Percentiles rank a stretch among this genome's conserved stretches.
Conservation (phyloP, 92 coral and sea anemone species). For the Zoanthus sansibaricus region DNA sequence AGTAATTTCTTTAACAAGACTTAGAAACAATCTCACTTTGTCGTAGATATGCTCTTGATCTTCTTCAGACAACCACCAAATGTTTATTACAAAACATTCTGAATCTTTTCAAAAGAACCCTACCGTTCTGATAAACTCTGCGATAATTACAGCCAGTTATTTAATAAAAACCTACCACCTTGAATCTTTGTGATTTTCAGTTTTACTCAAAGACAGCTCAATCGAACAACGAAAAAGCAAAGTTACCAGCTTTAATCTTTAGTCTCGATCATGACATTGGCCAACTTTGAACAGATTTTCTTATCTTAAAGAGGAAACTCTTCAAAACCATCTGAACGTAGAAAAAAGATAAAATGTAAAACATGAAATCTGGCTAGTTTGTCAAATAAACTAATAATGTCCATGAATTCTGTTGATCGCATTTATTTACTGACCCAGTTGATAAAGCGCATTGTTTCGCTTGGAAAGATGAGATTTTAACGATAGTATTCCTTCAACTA, state of each 20-base stretch:
- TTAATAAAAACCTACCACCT: slow-evolving; percentile 24
- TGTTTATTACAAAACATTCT: slow-evolving; percentile 22
- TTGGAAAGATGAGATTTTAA: slow-evolving; percentile 26
- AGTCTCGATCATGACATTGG: not conserved
- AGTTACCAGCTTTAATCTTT: slow-evolving; percentile 12
- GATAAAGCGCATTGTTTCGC: slow-evolving; percentile 37
- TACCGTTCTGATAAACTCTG: slow-evolving; percentile 38
- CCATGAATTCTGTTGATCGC: slow-evolving; percentile 34
- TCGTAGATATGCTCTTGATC: not conserved
- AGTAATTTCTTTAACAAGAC: not conserved
- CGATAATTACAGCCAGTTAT: slow-evolving; percentile 26
- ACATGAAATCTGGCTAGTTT: slow-evolving; percentile 41
- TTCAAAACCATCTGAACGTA: slow-evolving; percentile 24
- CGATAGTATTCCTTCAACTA: slow-evolving; percentile 21
- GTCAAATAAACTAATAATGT: slow-evolving; percentile 45
- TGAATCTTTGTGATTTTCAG: slow-evolving; percentile 3
- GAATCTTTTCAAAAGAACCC: slow-evolving; percentile 44
- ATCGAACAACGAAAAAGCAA: not conserved
- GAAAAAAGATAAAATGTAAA: slow-evolving; percentile 4
- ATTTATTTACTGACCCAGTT: slow-evolving; percentile 38
- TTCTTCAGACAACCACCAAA: slow-evolving; percentile 7
- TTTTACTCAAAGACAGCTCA: not conserved
- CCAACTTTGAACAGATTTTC: not conserved
- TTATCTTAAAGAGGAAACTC: slow-evolving; percentile 31
- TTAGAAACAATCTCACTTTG: not conserved